Percentiles rank a stretch among this genome's conserved stretches.
Conservation (phyloP, 2,113 vertebrate species). For the Urocolius indicus region DNA sequence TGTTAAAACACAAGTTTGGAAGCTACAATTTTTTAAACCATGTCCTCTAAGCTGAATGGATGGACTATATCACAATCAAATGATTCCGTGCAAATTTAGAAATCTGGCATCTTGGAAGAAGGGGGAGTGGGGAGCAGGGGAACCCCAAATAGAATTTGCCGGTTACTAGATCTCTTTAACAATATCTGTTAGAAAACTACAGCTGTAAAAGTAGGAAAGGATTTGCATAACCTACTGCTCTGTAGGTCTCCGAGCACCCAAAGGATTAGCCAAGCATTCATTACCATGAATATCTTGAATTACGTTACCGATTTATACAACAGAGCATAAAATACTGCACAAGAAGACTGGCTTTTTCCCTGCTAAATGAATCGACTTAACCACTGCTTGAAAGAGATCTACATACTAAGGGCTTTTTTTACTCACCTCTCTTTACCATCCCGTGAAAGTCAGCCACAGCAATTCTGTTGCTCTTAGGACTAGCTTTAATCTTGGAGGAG, state of each 20-base stretch:
- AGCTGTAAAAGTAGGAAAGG: slow-evolving; percentile 72
- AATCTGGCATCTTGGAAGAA: not conserved
- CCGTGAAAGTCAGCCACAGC: slow-evolving; percentile 73
- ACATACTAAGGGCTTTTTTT: slow-evolving; percentile 69
- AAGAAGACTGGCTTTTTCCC: slow-evolving; percentile 35
- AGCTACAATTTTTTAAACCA: slow-evolving; percentile 17
- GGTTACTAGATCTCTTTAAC: slow-evolving; percentile 26
- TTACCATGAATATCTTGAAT: slow-evolving; percentile 69
- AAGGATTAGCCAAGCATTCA: slow-evolving; percentile 76
- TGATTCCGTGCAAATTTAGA: slow-evolving; percentile 38
- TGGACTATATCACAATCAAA: not conserved
- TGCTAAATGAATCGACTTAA: slow-evolving; percentile 64
- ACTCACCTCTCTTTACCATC: slow-evolving; percentile 79
- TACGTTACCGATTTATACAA: slow-evolving; percentile 74
- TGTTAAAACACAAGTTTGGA: slow-evolving; percentile 9
- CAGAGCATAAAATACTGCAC: slow-evolving; percentile 67
- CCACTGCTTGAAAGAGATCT: slow-evolving; percentile 65
- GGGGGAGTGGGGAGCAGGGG: no score
- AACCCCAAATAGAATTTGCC: not conserved
- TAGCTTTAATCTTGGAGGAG: slow-evolving; percentile 76
- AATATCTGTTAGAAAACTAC: slow-evolving; percentile 63
- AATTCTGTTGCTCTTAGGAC: slow-evolving; percentile 62
- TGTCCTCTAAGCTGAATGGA: not conserved
- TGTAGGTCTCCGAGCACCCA: slow-evolving; percentile 64
- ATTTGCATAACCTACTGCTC: slow-evolving; percentile 75